Evolutionary conservation across 2,888 invertebrate species (phyloP).

Genomic region (Polymixis flavicincta): DNA sequence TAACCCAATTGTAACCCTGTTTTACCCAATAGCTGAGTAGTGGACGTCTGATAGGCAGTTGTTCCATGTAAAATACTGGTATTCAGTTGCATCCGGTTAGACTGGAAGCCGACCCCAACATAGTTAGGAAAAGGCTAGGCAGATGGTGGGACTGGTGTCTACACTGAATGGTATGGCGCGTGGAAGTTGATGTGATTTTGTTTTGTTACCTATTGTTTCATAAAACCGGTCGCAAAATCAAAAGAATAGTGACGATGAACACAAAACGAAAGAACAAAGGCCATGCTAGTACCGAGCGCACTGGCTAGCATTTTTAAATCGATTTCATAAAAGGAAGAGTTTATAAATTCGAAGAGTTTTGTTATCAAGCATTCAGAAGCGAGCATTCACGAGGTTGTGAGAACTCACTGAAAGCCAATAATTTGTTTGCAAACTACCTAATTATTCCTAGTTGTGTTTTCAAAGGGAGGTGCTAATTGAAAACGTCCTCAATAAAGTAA

Average conservation of each 20-base stretch:
- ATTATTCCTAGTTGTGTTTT: too few species aligned
- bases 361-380: background rate
- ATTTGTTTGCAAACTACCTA: background rate
- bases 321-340: background rate
- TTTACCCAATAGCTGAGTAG: too few species aligned
- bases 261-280: slow-evolving; percentile 1
- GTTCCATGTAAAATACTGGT: too few species aligned
- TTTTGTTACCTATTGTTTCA: background rate
- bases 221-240: background rate
- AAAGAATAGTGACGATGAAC: background rate
- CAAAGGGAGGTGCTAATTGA: too few species aligned
- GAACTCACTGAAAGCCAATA: background rate
- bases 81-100: too few species aligned
- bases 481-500: background rate
- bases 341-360: too few species aligned
- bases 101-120: too few species aligned
- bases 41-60: too few species aligned
- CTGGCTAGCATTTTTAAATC: background rate
- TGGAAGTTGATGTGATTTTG: background rate
- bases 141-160: background rate
- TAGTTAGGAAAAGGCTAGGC: too few species aligned
- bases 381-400: background rate
- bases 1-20: too few species aligned
- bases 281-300: too few species aligned
- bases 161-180: background rate